phyloP scores from a whole-genome alignment of 2,113 vertebrate species.

The Marmota monax region DNA sequence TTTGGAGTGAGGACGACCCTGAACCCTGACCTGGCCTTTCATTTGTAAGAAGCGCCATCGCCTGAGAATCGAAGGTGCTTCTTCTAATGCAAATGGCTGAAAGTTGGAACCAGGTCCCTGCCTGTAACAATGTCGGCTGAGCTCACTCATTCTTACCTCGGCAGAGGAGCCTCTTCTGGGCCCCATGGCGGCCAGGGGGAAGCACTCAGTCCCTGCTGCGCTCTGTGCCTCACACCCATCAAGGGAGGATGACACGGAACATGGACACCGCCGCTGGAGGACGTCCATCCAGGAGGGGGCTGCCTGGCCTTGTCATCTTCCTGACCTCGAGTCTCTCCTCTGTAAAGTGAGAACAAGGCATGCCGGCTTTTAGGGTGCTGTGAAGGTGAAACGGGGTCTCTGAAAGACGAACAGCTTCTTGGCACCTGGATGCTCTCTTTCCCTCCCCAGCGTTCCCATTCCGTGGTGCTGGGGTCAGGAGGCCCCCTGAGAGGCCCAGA shows the following conservation, averaged over 20 bases:
- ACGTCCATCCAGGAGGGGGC: too few relatives aligned
- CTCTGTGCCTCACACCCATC: background rate
- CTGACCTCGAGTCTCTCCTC: background rate
- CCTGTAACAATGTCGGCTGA: background rate
- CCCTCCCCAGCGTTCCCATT: background rate
- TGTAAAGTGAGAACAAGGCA: background rate
- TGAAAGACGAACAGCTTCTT: background rate
- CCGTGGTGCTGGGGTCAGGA: background rate
- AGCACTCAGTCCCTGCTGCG: background rate
- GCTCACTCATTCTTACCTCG: background rate
- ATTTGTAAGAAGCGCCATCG: background rate
- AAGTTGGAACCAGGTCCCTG: background rate
- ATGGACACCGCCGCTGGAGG: background rate
- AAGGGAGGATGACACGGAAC: background rate
- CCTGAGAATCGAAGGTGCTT: background rate
- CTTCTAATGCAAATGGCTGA: background rate
- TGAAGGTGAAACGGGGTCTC: background rate
- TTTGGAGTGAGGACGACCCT: background rate
- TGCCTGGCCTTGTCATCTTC: background rate
- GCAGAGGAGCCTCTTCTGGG: background rate
- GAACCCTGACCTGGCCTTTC: background rate
- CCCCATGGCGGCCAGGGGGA: background rate
- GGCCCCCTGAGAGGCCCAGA: background rate
- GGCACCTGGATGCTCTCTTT: background rate
- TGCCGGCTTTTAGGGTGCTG: background rate